phyloP scores from a whole-genome alignment of 2,113 vertebrate species.

The Centrocercus urophasianus region DNA sequence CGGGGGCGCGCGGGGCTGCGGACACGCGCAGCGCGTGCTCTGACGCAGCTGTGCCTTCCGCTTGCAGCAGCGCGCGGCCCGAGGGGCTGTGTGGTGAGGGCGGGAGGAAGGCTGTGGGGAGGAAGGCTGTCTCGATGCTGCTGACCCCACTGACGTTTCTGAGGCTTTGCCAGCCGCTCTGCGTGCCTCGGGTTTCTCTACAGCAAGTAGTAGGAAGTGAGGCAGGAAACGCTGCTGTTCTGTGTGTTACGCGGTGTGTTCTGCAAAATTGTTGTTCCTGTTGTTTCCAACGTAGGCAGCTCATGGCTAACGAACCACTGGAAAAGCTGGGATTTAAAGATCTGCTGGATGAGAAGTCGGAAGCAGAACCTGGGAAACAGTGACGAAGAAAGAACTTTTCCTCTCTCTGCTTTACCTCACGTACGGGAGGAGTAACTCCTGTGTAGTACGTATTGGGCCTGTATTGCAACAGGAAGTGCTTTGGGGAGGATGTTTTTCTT shows the following conservation, averaged over 20 bases:
- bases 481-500: neutral
- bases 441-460: slow-evolving; percentile 17
- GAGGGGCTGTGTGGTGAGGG: too few relatives aligned
- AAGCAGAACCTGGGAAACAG: slow-evolving; percentile 55
- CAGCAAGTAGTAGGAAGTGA: neutral
- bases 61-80: too few relatives aligned
- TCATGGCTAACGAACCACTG: slow-evolving; percentile 92
- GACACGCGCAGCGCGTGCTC: too few relatives aligned
- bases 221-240: neutral
- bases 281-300: slow-evolving; percentile 79
- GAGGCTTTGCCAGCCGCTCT: neutral
- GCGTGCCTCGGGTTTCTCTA: neutral
- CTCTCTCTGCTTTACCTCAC: neutral
- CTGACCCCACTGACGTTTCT: neutral
- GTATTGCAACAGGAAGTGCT: neutral
- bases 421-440: neutral
- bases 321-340: slow-evolving; percentile 93
- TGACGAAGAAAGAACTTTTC: slow-evolving; percentile 6
- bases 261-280: neutral
- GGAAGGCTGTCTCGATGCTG: neutral
- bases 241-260: neutral
- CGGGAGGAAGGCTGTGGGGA: too few relatives aligned
- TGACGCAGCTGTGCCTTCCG: too few relatives aligned
- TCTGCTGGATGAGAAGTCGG: slow-evolving; percentile 72
- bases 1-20: too few relatives aligned